Evolutionary conservation across 64 coral and sea anemone genomes (phyloP).

Genomic region (Cladopsammia gracilis): DNA sequence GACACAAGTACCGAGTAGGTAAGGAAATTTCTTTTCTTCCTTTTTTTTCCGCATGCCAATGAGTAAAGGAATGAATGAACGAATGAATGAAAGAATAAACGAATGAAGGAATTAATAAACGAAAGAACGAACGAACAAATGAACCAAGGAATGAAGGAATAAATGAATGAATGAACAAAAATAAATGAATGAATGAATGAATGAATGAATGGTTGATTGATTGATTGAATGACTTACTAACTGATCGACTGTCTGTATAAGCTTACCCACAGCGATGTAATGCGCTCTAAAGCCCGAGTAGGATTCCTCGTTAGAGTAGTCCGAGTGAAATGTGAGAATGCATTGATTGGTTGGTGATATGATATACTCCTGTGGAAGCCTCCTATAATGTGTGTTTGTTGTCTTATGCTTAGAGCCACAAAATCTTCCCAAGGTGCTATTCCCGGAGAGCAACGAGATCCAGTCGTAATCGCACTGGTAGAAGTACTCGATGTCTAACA

Average conservation of each 20-base stretch:
- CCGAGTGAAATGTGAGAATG: conserved; percentile 76
- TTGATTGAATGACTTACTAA: background rate
- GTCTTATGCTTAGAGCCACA: conserved; percentile 67
- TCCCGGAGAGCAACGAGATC: conserved; percentile 75
- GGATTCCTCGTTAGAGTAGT: conserved; percentile 91
- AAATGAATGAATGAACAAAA: background rate
- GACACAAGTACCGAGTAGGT: too few relatives aligned
- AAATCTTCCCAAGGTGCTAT: conserved; percentile 62
- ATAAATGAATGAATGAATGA: too few relatives aligned
- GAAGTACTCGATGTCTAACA: conserved; percentile 80
- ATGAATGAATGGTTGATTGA: background rate
- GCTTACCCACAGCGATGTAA: conserved; percentile 81
- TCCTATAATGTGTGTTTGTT: background rate
- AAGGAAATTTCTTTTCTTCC: background rate
- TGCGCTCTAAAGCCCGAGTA: conserved; percentile 84
- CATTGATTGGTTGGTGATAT: conserved; percentile 83
- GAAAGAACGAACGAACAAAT: too few relatives aligned
- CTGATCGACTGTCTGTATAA: background rate
- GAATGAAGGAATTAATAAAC: too few relatives aligned
- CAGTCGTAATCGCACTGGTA: conserved; percentile 94
- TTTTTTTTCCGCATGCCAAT: too few relatives aligned
- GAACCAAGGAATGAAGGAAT: too few relatives aligned
- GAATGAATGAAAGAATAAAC: background rate
- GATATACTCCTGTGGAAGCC: conserved; percentile 16
- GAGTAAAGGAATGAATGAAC: too few relatives aligned